These are phyloP conservation scores for Hydrocynus forskahlii DNA, from an alignment of 2,797 vertebrate species.

Conservation along the genomic window DNA sequence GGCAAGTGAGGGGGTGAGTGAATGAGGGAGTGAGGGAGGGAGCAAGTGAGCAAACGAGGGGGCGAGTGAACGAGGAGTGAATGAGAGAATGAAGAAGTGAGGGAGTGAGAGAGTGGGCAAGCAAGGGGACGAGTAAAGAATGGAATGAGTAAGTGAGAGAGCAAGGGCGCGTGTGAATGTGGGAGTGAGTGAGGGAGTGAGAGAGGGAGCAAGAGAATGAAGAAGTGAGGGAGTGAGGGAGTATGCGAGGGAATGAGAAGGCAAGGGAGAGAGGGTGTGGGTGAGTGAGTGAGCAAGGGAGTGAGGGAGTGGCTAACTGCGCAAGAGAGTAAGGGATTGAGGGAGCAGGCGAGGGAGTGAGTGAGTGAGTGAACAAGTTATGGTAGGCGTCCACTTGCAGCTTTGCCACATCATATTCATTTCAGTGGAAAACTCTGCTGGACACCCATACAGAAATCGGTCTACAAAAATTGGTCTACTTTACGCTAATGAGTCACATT, in stretches of 20 bases:
- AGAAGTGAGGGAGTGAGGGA: not conserved
- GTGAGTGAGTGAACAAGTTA: not conserved
- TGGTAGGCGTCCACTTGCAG: too few relatives aligned
- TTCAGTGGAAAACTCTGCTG: too few relatives aligned
- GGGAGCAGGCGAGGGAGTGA: not conserved
- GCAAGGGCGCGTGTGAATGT: not conserved
- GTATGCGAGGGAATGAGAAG: conserved; percentile 11
- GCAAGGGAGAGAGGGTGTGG: not conserved
- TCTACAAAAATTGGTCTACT: too few relatives aligned
- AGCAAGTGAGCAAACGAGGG: too few relatives aligned
- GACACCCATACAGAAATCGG: too few relatives aligned
- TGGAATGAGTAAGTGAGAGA: not conserved
- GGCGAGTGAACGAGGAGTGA: too few relatives aligned
- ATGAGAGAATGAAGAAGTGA: too few relatives aligned
- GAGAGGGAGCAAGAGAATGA: too few relatives aligned
- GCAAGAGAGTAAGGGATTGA: too few relatives aligned
- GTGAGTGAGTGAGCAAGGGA: not conserved
- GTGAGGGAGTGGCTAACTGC: not conserved
- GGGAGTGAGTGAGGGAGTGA: too few relatives aligned
- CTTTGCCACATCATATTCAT: too few relatives aligned
- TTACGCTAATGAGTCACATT: too few relatives aligned
- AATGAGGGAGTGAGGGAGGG: not conserved
- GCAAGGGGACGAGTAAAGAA: not conserved
- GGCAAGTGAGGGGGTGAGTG: not conserved
- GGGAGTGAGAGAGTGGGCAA: not conserved